A percentile compares a stretch with the other conserved stretches of the same genome.
phyloP scores from a whole-genome alignment of 2,888 invertebrate species.

The Napeogenes inachia region DNA sequence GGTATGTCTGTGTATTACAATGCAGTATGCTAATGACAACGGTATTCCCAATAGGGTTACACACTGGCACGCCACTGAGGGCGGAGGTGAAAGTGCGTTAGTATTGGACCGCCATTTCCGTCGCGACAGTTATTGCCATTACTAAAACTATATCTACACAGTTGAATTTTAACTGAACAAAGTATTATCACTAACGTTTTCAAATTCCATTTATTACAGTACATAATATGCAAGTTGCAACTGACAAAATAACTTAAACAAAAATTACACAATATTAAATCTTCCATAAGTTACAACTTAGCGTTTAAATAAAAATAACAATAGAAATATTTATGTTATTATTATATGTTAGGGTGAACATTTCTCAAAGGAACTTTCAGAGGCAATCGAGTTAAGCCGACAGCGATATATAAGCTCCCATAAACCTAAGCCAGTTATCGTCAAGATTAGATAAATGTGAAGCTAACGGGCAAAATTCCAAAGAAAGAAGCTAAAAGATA shows the following conservation, averaged over 20 bases:
- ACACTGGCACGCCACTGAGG: conserved; percentile 53
- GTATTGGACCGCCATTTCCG: conserved; percentile 43
- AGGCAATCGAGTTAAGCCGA: conserved; percentile 31
- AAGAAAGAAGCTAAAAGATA: background rate
- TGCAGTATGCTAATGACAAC: conserved; percentile 25
- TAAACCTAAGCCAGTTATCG: conserved; percentile 29
- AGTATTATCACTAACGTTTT: too few relatives aligned
- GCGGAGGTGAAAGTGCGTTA: conserved; percentile 67
- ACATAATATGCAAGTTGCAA: too few relatives aligned
- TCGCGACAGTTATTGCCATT: conserved; percentile 44
- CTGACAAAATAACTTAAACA: too few relatives aligned
- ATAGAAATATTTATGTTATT: background rate
- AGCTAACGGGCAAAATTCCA: background rate
- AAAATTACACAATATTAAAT: too few relatives aligned
- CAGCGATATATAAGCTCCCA: conserved; percentile 37
- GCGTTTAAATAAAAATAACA: background rate
- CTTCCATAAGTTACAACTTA: too few relatives aligned
- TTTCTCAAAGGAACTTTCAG: too few relatives aligned
- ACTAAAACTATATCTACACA: too few relatives aligned
- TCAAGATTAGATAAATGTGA: conserved; percentile 17
- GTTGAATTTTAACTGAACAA: too few relatives aligned
- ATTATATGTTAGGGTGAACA: too few relatives aligned
- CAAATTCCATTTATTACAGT: too few relatives aligned
- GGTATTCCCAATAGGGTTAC: conserved; percentile 37
- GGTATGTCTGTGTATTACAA: conserved; percentile 11